Percentiles rank a stretch among this genome's conserved stretches.
phyloP scores from a whole-genome alignment of 2,797 vertebrate genomes.

The Eulemur coronatus region DNA sequence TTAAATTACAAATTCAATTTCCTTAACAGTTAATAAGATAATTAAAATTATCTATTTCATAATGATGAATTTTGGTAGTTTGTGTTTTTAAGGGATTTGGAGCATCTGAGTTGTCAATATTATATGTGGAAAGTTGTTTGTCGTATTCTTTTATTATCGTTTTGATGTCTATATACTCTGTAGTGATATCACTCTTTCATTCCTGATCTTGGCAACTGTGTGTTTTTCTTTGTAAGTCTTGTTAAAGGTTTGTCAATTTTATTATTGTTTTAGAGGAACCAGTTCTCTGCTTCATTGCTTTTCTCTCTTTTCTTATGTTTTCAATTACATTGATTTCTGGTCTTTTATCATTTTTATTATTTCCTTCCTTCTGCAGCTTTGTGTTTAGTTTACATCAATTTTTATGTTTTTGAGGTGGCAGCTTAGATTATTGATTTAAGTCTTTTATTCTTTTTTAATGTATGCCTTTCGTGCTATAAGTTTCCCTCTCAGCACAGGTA shows the following conservation, averaged over 20 bases:
- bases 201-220: neutral
- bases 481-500: neutral
- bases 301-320: neutral
- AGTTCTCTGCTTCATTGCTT: neutral
- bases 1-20: slow-evolving; percentile 26
- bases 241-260: neutral
- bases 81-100: neutral
- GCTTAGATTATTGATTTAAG: neutral
- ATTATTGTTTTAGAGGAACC: neutral
- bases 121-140: neutral
- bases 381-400: neutral
- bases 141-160: neutral
- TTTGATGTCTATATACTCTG: neutral
- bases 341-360: neutral
- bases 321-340: neutral
- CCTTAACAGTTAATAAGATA: neutral
- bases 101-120: neutral
- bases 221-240: neutral
- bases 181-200: neutral
- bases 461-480: neutral
- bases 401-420: neutral
- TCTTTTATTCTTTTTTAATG: neutral
- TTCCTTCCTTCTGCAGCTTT: neutral
- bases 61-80: neutral
- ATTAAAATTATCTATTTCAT: neutral